Base-by-base conservation (phyloP, 2,888 invertebrate genomes). In the Platycheirus albimanus region DNA sequence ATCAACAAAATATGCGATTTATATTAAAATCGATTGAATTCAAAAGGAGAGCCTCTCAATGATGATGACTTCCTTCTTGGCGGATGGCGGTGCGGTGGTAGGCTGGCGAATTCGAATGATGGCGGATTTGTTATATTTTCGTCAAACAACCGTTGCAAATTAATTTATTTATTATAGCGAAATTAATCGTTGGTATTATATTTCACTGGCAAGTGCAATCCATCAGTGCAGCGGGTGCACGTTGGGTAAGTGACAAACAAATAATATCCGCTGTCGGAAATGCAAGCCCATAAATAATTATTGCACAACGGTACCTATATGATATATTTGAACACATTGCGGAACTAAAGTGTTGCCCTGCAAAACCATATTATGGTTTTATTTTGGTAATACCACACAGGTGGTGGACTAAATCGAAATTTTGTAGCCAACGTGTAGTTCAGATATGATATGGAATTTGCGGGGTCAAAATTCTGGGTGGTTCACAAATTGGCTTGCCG, bases 241-340 rank as follows among this genome's bases (percentile, higher is more conserved):
- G 41, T 61, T 41, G 77, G 71, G 71, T 41, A 72, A 72, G 78
- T 83, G 83, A 78, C 83, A 83, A 83, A 83, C 83, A 83, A 83
- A 83, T 83, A 83, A 77, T 78, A 83, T 83, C 81, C 81, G 81
- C 49, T 78, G 71, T 49, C 77, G 81, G 77, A 83, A 83, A 83
- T 78, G 71, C 17, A 72, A 71, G 13, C 38, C 81, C 67, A 83
- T 78, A 83, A 83, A 83, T 83, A 78, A 83, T 78, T 78, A 83
- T 83, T 64, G 47, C 45, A 28, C 43, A 45, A n/a, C n/a, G n/a
- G n/a, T n/a, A n/a, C n/a, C n/a, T n/a, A 36, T 67, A 61, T 83
- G 78, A 83, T 83, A 78, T 83, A 83, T 83, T 72, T 67, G 77
- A 64, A 61, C 36, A 64, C 61, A 28, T 41, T 71, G 47, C 41